These are phyloP conservation scores for Drosophila picticornis DNA, from an alignment of 2,888 invertebrate genomes.

Conservation along the genomic window DNA sequence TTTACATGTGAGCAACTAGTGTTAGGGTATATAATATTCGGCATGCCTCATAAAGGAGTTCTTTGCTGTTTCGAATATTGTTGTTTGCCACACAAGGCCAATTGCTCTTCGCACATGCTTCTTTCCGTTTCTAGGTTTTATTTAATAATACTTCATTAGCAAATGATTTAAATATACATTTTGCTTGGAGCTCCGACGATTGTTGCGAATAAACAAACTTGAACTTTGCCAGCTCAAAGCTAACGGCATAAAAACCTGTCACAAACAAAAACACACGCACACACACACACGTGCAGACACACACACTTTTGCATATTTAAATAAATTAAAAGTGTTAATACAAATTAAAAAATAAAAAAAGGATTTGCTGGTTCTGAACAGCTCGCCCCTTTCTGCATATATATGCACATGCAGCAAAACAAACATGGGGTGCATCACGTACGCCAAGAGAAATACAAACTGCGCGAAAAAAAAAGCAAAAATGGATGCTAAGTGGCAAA, in stretches of 20 bases:
- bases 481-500: not conserved
- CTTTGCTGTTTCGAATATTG: constrained; percentile 10
- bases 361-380: too few species aligned
- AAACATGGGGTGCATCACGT: constrained; percentile 65
- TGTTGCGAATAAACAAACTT: constrained; percentile 29
- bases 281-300: not conserved
- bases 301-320: not conserved
- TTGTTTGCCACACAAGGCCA: constrained; percentile 36
- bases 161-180: constrained; percentile 12
- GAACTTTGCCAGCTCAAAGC: constrained; percentile 34
- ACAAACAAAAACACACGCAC: constrained; percentile 2
- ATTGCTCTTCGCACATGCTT: constrained; percentile 9
- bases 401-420: too few species aligned
- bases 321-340: constrained; percentile 56
- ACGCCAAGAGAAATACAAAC: constrained; percentile 62
- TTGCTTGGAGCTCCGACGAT: constrained; percentile 4
- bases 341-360: too few species aligned
- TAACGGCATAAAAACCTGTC: not conserved
- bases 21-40: not conserved
- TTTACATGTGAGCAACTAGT: not conserved
- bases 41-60: not conserved
- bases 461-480: constrained; percentile 24
- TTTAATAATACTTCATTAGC: constrained; percentile 26
- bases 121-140: constrained; percentile 8
- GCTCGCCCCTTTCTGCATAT: too few species aligned